A percentile compares a stretch with the other conserved stretches of the same genome.
Conservation (phyloP, 1,140 invertebrate genomes). For the Oreohelix idahoensis region DNA sequence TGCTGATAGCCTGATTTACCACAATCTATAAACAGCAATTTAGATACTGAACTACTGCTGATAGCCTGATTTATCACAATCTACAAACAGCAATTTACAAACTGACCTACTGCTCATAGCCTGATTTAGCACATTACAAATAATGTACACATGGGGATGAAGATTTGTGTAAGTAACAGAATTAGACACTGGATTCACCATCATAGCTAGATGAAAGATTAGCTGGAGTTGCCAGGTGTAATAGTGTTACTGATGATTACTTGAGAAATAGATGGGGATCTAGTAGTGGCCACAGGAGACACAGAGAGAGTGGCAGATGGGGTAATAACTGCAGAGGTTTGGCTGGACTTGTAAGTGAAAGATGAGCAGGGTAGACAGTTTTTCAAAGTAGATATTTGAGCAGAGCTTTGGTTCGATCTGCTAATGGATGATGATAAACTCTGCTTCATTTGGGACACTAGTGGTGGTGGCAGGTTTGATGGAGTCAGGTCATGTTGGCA, state of each 20-base stretch:
- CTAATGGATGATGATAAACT: slow-evolving; percentile 63
- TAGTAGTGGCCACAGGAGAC: slow-evolving; percentile 90
- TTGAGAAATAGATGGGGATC: slow-evolving; percentile 89
- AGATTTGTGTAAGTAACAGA: no score
- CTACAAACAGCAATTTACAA: no score
- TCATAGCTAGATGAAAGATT: no score
- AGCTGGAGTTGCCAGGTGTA: slow-evolving; percentile 13
- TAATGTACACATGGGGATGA: no score
- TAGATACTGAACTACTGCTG: no score
- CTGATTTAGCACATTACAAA: no score
- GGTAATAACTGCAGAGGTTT: slow-evolving; percentile 90
- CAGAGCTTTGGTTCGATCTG: slow-evolving; percentile 65
- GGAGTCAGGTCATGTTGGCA: background rate
- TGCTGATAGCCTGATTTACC: no score
- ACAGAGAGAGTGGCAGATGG: slow-evolving; percentile 94
- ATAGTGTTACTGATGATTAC: slow-evolving; percentile 44
- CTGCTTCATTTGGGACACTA: background rate
- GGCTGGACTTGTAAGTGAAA: slow-evolving; percentile 85
- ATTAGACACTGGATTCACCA: no score
- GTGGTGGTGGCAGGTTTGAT: slow-evolving; percentile 16
- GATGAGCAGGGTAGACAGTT: slow-evolving; percentile 84
- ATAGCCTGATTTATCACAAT: no score
- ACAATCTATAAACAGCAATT: no score
- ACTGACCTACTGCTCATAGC: no score
- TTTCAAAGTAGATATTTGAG: slow-evolving; percentile 60